Percentiles rank a stretch among this genome's conserved stretches.
Evolutionary conservation across 2,113 vertebrate genomes (phyloP).

Genomic region (Tamias sibiricus): DNA sequence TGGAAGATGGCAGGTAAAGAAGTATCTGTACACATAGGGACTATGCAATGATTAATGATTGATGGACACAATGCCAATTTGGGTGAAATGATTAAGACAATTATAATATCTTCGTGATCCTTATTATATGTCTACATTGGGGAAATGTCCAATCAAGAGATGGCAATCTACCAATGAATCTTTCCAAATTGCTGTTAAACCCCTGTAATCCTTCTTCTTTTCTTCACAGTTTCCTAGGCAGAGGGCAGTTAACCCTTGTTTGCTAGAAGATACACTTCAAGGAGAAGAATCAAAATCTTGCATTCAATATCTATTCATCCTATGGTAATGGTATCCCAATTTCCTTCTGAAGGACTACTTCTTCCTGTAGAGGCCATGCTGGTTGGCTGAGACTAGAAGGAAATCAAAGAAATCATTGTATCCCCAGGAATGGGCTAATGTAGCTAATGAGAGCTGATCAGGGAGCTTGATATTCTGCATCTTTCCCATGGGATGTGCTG

Average conservation of each 20-base stretch:
- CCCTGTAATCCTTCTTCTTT: neutral
- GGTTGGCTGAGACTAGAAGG: neutral
- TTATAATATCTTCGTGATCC: neutral
- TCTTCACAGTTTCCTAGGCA: neutral
- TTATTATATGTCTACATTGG: neutral
- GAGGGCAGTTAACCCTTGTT: neutral
- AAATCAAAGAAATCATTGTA: neutral
- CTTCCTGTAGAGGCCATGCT: neutral
- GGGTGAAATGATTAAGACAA: neutral
- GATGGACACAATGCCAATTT: neutral
- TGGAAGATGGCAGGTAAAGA: neutral
- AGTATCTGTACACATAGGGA: neutral
- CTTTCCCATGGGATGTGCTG: neutral
- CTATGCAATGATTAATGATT: neutral
- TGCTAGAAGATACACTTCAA: neutral
- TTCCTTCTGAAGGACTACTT: neutral
- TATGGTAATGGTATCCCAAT: neutral
- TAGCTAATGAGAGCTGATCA: neutral
- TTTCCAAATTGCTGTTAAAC: neutral
- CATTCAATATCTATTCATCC: neutral
- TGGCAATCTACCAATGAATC: neutral
- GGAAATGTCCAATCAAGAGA: neutral
- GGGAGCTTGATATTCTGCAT: neutral
- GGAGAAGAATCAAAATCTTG: neutral
- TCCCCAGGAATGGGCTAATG: neutral